phyloP scores from a whole-genome alignment of 2,113 vertebrate genomes.

The Empidonax traillii region DNA sequence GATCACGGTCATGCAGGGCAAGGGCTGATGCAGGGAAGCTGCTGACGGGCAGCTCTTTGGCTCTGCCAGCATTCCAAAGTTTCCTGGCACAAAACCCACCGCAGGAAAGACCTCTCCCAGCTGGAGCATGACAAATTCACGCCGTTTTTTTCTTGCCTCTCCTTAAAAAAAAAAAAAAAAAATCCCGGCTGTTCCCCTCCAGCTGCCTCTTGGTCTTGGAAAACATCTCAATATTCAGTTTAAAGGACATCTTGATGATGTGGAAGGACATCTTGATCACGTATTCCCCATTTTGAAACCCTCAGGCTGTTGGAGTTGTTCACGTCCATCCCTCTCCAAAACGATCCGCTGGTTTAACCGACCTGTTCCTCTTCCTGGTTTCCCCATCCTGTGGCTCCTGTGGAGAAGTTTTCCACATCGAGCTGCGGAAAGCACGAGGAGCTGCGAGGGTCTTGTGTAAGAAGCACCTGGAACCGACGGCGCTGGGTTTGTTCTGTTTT shows the following conservation, averaged over 20 bases:
- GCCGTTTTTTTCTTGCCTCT: rapidly evolving
- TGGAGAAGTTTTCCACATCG: constrained; percentile 15
- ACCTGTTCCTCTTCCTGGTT: constrained; percentile 18
- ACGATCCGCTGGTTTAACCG: background rate
- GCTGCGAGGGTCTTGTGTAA: background rate
- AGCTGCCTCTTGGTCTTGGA: background rate
- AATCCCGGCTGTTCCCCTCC: background rate
- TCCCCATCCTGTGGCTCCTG: constrained; percentile 13
- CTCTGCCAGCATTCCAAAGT: background rate
- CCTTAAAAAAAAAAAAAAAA: background rate
- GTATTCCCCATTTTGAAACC: background rate
- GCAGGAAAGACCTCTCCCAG: background rate
- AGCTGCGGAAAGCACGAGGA: background rate
- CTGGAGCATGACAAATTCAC: rapidly evolving
- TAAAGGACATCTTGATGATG: background rate
- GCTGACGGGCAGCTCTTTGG: background rate
- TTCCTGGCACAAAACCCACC: background rate
- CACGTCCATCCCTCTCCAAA: background rate
- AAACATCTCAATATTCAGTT: background rate
- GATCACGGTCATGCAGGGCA: background rate
- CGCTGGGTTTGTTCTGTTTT: rapidly evolving
- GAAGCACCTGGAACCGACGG: background rate
- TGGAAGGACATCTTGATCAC: background rate
- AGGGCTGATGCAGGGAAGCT: background rate
- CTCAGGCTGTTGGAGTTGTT: background rate